Evolutionary conservation across 2,797 vertebrate species (phyloP), one percentile per base, ranked within the genome.

Genomic region (Dicrostonyx torquatus): DNA sequence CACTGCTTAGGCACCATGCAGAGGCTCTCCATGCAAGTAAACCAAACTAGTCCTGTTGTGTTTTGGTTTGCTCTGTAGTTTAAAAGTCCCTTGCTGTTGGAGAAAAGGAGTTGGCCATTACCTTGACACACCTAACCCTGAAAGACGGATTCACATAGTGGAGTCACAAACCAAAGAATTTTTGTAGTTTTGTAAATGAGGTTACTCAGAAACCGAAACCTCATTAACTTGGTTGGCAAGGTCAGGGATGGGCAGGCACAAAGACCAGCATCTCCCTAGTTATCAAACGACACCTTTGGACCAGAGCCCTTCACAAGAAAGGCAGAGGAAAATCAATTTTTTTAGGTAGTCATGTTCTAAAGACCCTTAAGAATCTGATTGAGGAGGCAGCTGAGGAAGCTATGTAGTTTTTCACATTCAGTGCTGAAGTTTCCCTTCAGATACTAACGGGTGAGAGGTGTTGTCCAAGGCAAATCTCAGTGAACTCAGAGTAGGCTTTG

Each of bases 401-500:
- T 79, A n/a, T 75, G 93, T 89, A 92, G 20, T 48, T 93, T 91
- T 96, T 97, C 79, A 10, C 93, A 29, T 14, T 85, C 95, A 40
- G 66, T 94, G 89, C 97, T 89, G 58, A 60, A 26, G 78, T 96
- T 84, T 90, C 84, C 62, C 94, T 89, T 95, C 86, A 94, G 73
- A 55, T 86, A 62, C 94, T 95, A 97, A 87, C 0, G 0, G 84
- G 9, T 93, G 89, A 96, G 92, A 87, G 95, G 64, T 83, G 55
- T 92, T 94, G 55, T 96, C 86, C 2, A 0, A 50, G 13, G 97
- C 37, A 26, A 79, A 62, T 58, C 2, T 95, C 82, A 77, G 24
- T 87, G 34, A 26, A 48, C 40, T 68, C 43, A 92, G 10, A 34
- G 15, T 14, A 0, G 34, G 70, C 80, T 75, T 87, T 84, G 94